Evolutionary conservation across 2,113 vertebrate genomes (phyloP).

Genomic region (Quiscalus mexicanus): DNA sequence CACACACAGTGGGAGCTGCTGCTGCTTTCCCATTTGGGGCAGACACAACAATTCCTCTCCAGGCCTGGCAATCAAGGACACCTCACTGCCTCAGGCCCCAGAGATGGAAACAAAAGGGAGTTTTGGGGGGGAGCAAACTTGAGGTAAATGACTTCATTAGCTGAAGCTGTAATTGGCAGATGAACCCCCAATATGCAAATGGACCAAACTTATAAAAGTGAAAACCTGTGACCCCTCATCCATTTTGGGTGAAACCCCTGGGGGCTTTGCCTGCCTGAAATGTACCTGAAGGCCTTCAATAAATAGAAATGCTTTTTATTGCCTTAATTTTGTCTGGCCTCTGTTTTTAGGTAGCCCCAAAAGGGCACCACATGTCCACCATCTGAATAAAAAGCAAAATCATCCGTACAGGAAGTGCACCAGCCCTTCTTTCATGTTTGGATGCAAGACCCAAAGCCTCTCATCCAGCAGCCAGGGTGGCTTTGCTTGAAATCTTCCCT

Average conservation of each 20-base stretch:
- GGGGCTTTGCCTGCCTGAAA: accelerated
- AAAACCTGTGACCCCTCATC: accelerated
- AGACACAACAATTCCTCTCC: neutral
- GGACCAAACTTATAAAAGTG: neutral
- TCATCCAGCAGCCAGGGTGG: neutral
- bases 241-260: neutral
- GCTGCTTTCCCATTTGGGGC: neutral
- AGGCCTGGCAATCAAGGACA: neutral
- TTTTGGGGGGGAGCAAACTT: neutral
- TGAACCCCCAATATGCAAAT: neutral
- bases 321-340: neutral
- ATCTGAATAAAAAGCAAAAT: neutral
- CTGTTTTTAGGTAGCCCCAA: neutral
- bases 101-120: neutral
- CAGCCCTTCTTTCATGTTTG: neutral
- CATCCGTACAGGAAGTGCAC: neutral
- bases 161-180: neutral
- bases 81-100: neutral
- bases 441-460: neutral
- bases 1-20: neutral
- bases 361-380: neutral
- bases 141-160: neutral
- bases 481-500: neutral
- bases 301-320: neutral
- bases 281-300: neutral